phyloP scores from a whole-genome alignment of 2,797 vertebrate species.

The Prunella strophiata region DNA sequence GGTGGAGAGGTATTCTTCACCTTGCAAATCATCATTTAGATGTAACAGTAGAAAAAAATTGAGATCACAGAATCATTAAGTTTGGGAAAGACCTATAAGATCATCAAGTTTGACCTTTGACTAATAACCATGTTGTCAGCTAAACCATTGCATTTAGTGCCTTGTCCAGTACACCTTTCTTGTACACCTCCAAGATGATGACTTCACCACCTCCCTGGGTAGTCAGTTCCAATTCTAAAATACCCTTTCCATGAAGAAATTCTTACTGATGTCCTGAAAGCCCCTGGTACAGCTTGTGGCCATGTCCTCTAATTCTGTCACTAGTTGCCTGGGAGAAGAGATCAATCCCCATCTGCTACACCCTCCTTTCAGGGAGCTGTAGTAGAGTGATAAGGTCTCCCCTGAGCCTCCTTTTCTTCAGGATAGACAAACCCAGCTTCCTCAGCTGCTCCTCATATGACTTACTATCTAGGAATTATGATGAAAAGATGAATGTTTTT shows the following conservation, averaged over 20 bases:
- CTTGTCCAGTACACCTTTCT: background rate
- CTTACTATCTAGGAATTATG: background rate
- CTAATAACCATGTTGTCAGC: too few species aligned
- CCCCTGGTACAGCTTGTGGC: background rate
- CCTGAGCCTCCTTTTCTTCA: background rate
- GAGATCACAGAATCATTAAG: background rate
- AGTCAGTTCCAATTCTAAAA: background rate
- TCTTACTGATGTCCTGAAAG: background rate
- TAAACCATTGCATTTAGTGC: background rate
- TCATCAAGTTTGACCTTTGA: background rate
- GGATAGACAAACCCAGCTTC: background rate
- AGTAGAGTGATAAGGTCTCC: background rate
- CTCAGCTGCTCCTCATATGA: background rate
- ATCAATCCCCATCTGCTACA: accelerated
- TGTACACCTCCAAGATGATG: too few species aligned
- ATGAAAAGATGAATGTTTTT: background rate
- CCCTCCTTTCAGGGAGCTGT: background rate
- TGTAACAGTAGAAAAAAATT: background rate
- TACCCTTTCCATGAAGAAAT: background rate
- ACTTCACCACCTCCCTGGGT: background rate
- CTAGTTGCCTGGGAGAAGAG: background rate
- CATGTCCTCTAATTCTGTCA: background rate
- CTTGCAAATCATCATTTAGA: background rate
- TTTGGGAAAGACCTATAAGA: background rate
- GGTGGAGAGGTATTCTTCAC: background rate